Percentiles rank a stretch among this genome's conserved stretches.
These are phyloP conservation scores for Melanophora roralis DNA, from an alignment of 2,888 invertebrate species.

Conservation along the genomic window DNA sequence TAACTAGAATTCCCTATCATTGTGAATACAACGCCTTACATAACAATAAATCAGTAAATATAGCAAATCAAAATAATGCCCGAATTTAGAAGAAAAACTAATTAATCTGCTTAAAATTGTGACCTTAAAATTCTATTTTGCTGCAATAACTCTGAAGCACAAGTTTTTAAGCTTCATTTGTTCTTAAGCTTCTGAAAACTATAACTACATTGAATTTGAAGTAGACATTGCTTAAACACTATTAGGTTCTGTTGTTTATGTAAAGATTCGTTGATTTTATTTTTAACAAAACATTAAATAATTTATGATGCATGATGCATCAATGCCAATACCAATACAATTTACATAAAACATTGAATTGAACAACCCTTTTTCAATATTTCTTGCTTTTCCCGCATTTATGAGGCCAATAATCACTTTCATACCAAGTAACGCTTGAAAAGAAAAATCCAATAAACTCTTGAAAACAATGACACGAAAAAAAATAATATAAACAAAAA, in stretches of 20 bases:
- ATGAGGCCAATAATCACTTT: slow-evolving; percentile 61
- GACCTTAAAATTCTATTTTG: too few species aligned
- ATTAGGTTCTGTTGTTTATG: not conserved
- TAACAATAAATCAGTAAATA: too few species aligned
- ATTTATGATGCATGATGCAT: slow-evolving; percentile 10
- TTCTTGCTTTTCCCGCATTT: slow-evolving; percentile 24
- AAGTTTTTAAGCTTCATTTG: not conserved
- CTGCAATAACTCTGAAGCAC: too few species aligned
- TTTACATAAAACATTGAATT: not conserved
- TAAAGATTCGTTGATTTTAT: slow-evolving; percentile 31
- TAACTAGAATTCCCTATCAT: too few species aligned
- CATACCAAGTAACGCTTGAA: slow-evolving; percentile 60
- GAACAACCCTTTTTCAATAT: slow-evolving; percentile 26
- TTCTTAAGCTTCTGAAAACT: not conserved
- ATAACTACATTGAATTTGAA: not conserved
- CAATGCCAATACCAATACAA: slow-evolving; percentile 20
- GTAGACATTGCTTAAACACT: not conserved
- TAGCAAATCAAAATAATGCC: too few species aligned
- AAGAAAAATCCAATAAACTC: slow-evolving; percentile 51
- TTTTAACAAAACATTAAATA: slow-evolving; percentile 43
- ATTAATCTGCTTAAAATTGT: too few species aligned
- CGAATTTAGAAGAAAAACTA: too few species aligned
- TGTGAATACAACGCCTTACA: too few species aligned
- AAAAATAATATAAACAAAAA: too few species aligned
- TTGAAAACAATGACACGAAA: slow-evolving; percentile 5